Conservation (phyloP, 2,113 vertebrate species). For the Nyctereutes procyonoides region DNA sequence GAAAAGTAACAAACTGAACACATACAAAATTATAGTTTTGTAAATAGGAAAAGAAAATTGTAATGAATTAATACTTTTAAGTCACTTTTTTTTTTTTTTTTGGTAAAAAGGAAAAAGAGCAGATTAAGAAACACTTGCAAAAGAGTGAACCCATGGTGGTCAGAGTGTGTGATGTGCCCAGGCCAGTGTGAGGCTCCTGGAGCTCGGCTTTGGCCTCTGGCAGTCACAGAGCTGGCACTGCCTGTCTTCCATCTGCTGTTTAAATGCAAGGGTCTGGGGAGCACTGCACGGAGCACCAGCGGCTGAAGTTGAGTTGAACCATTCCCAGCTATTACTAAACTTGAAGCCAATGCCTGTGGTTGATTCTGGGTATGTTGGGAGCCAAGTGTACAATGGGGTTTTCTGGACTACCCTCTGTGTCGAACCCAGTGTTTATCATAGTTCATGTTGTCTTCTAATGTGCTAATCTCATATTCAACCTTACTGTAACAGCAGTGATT, state of each 20-base stretch:
- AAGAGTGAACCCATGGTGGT: neutral
- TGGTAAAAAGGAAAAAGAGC: neutral
- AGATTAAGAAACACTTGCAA: neutral
- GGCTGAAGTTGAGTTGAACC: neutral
- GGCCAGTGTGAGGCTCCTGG: fast-evolving
- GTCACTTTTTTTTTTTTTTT: neutral
- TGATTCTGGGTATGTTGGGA: neutral
- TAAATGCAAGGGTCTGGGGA: neutral
- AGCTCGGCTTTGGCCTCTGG: too few species aligned
- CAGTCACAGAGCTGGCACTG: neutral
- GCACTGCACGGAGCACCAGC: neutral
- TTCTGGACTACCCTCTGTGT: neutral
- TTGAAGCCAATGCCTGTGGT: neutral
- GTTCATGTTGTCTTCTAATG: neutral
- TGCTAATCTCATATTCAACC: neutral
- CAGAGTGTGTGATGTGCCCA: fast-evolving
- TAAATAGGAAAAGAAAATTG: neutral
- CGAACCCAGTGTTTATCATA: neutral
- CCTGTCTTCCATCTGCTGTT: neutral
- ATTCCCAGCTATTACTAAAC: neutral
- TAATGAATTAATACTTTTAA: neutral
- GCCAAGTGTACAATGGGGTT: neutral
- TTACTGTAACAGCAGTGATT: neutral
- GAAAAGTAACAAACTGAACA: neutral
- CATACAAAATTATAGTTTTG: neutral